Evolutionary conservation across 1,140 invertebrate genomes (phyloP).

Genomic region (Zaprionus davidi): DNA sequence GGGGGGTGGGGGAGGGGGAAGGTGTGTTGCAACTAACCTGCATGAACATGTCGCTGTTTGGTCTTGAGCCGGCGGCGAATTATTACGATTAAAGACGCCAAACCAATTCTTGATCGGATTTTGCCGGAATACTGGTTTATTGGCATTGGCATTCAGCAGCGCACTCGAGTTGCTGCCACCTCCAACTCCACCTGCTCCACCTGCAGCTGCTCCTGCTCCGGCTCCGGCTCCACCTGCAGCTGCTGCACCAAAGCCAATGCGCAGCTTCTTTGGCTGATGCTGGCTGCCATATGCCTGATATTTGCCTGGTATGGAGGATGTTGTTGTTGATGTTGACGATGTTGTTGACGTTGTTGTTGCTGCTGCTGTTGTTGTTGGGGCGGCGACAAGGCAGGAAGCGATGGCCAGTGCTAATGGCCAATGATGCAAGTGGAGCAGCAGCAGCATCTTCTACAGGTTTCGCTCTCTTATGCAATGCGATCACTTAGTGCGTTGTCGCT

Average conservation of each 20-base stretch:
- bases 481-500: conserved; percentile 54
- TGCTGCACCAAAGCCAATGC: conserved; percentile 34
- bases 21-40: conserved; percentile 62
- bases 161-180: conserved; percentile 29
- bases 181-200: conserved; percentile 17
- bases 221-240: conserved; percentile 16
- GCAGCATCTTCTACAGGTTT: conserved; percentile 67
- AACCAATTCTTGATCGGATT: conserved; percentile 84
- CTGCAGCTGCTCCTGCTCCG: conserved; percentile 22
- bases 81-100: conserved; percentile 80
- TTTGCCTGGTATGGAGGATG: conserved; percentile 78
- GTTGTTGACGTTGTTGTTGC: conserved; percentile 5
- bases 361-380: conserved; percentile 34
- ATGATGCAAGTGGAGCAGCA: conserved; percentile 81
- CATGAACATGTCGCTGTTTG: conserved; percentile 78
- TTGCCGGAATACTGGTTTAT: conserved; percentile 78
- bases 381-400: conserved; percentile 70
- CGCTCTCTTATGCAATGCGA: conserved; percentile 63
- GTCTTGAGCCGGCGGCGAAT: conserved; percentile 75
- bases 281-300: conserved; percentile 74
- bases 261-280: conserved; percentile 72
- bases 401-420: conserved; percentile 74
- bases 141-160: conserved; percentile 38
- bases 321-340: conserved; percentile 32
- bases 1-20: background rate